Percentiles rank a stretch among this genome's conserved stretches.
Conservation (phyloP, 2,797 vertebrate species). For the Lates japonicus region DNA sequence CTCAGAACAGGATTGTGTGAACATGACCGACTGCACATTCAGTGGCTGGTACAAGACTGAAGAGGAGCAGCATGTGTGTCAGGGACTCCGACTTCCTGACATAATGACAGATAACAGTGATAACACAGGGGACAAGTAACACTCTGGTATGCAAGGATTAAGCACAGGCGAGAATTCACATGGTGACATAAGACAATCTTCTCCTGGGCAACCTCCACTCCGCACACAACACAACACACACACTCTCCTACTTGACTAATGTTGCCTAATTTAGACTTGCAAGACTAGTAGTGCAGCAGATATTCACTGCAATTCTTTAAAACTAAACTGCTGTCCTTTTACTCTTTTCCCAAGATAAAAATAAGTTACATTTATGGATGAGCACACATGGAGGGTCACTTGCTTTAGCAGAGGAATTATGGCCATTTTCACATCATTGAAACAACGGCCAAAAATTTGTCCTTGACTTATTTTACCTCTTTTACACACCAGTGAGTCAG, state of each 20-base stretch:
- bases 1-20: slow-evolving; percentile 48
- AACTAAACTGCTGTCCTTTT: neutral
- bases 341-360: neutral
- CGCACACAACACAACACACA: slow-evolving; percentile 23
- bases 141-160: slow-evolving; percentile 39
- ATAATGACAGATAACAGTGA: slow-evolving; percentile 64
- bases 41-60: slow-evolving; percentile 31
- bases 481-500: slow-evolving; percentile 9
- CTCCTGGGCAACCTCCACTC: slow-evolving; percentile 13
- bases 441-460: slow-evolving; percentile 1
- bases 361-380: neutral
- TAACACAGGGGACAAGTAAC: slow-evolving; percentile 45
- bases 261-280: slow-evolving; percentile 16
- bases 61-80: slow-evolving; percentile 58
- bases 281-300: slow-evolving; percentile 19
- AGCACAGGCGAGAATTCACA: slow-evolving; percentile 25
- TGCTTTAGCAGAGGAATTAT: slow-evolving; percentile 19
- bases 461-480: slow-evolving; percentile 34
- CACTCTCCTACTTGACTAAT: slow-evolving; percentile 7
- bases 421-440: slow-evolving; percentile 15
- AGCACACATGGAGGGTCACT: neutral
- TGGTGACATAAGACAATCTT: slow-evolving; percentile 29
- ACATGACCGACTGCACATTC: slow-evolving; percentile 52
- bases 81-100: slow-evolving; percentile 56
- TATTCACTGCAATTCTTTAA: slow-evolving; percentile 1